These are phyloP conservation scores for Trissoscelio sp. DNA, from an alignment of 2,888 invertebrate species.

Conservation along the genomic window DNA sequence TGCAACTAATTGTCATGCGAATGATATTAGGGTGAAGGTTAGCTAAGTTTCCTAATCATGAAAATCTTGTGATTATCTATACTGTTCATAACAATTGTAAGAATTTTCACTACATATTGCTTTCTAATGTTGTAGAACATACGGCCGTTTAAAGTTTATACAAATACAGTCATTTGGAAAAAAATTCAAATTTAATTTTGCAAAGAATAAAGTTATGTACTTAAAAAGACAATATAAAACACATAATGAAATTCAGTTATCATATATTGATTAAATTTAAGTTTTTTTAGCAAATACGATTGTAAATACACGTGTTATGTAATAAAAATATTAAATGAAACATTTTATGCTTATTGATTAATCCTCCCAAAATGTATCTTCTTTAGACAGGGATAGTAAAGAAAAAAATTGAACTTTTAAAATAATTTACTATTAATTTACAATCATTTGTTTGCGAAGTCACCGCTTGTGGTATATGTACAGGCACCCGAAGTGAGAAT, in stretches of 20 bases:
- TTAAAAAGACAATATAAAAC: slow-evolving; percentile 17
- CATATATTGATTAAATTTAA: neutral
- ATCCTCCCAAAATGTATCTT: neutral
- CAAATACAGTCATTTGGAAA: neutral
- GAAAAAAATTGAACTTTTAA: slow-evolving; percentile 10
- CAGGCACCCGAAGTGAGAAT: neutral
- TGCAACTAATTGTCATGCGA: neutral
- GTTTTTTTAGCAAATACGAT: slow-evolving; percentile 8
- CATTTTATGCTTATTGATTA: neutral
- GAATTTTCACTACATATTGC: neutral
- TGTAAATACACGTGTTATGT: slow-evolving; percentile 30
- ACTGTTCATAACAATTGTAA: neutral
- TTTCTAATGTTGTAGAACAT: neutral
- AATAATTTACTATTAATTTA: slow-evolving; percentile 53
- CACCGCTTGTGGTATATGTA: slow-evolving; percentile 3
- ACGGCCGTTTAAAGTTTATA: neutral
- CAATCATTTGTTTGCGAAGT: slow-evolving; percentile 26
- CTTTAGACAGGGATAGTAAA: neutral
- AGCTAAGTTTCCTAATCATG: no score
- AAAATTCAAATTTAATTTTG: neutral
- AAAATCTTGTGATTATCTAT: slow-evolving; percentile 2
- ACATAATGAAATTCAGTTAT: neutral
- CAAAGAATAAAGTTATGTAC: slow-evolving; percentile 1
- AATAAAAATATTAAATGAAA: neutral
- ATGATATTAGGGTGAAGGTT: slow-evolving; percentile 27